Evolutionary conservation across 1,140 invertebrate species (phyloP), one percentile per base, ranked within the genome.

Genomic region (Magallana angulata): DNA sequence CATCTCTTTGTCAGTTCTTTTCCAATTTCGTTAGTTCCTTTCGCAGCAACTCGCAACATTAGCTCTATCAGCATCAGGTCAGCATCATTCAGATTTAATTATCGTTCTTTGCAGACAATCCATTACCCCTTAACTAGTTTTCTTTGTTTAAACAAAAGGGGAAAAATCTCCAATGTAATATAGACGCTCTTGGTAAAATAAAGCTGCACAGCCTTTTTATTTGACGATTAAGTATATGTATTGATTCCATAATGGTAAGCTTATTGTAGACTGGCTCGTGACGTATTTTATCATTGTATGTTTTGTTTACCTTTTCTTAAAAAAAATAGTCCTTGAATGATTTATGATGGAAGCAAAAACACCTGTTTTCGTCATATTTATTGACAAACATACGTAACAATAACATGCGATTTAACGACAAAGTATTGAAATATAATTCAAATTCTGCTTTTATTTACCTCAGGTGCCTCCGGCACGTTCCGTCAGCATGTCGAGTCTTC

Each of bases 401-500:
- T 76, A 30, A 76, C 24, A 18, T 76, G n/a, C 24, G 18, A 18
- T 68, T n/a, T 7, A 68, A 68, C n/a, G 18, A n/a, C 24, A 68
- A 76, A 76, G 3, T 76, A 7, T 76, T 36, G 36, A 36, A 30
- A 76, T 76, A 76, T 30, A 4, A 48, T 76, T 68, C 24, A 9
- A 68, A 76, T 76, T 24, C 48, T 76, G 68, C 82, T 84, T 84
- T 86, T 87, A 14, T 30, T 81, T 81, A 57, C 71, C 85, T 48
- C 56, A 89, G 88, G 88, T 89, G 85, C 88, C 88, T 84, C 84
- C 88, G 80, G 85, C 85, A 76, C 85, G 68, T 58, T 60, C 85
- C 18, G 62, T 71, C 82, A 89, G 85, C 56, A 89, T 89, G 88
- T 85, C 85, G 48, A 81, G 84, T 56, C 76, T 84, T 87, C 85